Conservation (phyloP, 2,888 invertebrate genomes). For the Erebia ligea region DNA sequence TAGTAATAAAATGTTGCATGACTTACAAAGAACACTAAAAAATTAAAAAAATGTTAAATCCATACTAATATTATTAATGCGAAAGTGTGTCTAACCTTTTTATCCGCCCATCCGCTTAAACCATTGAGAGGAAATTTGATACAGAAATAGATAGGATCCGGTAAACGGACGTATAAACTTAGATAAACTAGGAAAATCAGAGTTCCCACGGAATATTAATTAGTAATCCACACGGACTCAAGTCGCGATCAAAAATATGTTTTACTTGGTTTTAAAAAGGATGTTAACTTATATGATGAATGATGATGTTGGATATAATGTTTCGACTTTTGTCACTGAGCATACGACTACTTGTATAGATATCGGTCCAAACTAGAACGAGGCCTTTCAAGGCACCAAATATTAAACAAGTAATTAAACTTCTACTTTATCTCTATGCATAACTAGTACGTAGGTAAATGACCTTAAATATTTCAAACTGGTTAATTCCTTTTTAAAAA, state of each 20-base stretch:
- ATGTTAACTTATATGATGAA: neutral
- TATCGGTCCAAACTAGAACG: slow-evolving; percentile 30
- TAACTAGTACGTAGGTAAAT: neutral
- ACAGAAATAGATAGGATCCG: too few relatives aligned
- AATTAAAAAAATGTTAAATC: too few relatives aligned
- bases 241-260: neutral
- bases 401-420: slow-evolving; percentile 28
- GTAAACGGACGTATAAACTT: too few relatives aligned
- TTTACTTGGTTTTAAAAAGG: neutral
- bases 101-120: too few relatives aligned
- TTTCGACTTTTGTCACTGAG: slow-evolving; percentile 8
- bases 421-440: slow-evolving; percentile 18
- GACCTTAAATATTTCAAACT: neutral
- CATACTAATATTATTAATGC: too few relatives aligned
- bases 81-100: too few relatives aligned
- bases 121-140: too few relatives aligned
- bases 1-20: neutral
- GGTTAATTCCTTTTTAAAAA: neutral
- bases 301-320: neutral
- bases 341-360: neutral
- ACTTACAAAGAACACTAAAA: neutral
- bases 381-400: slow-evolving; percentile 30
- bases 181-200: too few relatives aligned
- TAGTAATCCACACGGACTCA: too few relatives aligned
- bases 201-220: too few relatives aligned